Evolutionary conservation across 2,113 vertebrate species (phyloP).

Genomic region (Bos javanicus): DNA sequence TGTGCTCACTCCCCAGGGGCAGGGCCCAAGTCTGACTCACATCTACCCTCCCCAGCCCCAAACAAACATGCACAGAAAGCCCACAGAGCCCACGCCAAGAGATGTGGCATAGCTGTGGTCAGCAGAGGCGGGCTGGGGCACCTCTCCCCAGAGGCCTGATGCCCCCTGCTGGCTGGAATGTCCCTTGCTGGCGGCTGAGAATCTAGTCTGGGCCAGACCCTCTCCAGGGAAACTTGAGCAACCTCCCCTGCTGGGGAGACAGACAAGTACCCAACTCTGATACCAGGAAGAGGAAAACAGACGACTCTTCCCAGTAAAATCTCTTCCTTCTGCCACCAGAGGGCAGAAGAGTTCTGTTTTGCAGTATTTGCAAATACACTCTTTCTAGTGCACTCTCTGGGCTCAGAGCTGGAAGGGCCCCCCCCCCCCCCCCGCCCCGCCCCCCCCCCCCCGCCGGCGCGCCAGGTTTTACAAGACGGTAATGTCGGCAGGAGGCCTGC

Average conservation of each 20-base stretch:
- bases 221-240: background rate
- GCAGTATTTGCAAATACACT: background rate
- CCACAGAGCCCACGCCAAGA: background rate
- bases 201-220: background rate
- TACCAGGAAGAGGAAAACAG: background rate
- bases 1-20: background rate
- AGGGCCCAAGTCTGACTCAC: slow-evolving; percentile 24
- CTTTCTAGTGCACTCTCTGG: background rate
- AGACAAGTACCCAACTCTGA: background rate
- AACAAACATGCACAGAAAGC: background rate
- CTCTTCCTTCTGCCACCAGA: background rate
- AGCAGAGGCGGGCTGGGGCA: background rate
- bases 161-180: slow-evolving; percentile 57
- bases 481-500: accelerated
- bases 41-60: background rate
- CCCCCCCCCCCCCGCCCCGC: accelerated
- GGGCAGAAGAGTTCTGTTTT: background rate
- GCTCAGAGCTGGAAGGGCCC: background rate
- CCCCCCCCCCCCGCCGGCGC: accelerated
- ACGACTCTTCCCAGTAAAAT: background rate
- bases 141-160: background rate
- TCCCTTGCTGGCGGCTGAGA: background rate
- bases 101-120: background rate
- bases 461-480: background rate
- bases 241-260: background rate